A percentile compares a stretch with the other conserved stretches of the same genome.
Conservation (phyloP, 2,113 vertebrate species). For the Donacobius atricapilla region DNA sequence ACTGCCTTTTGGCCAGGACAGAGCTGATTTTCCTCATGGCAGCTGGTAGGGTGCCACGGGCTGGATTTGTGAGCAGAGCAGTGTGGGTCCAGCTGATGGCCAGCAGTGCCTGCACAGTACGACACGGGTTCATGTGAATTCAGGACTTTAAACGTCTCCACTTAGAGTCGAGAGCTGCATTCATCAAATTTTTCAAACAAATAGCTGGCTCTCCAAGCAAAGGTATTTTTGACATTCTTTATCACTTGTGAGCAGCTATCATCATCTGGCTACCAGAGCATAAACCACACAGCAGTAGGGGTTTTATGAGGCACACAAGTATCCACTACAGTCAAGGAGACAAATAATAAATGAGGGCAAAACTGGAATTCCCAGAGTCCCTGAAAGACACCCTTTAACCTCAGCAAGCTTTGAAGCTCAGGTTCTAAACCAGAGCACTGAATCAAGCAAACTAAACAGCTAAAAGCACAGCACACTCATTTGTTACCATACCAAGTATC, state of each 20-base stretch:
- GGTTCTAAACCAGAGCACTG: background rate
- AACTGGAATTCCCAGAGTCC: background rate
- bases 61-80: background rate
- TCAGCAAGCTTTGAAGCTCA: background rate
- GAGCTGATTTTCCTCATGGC: background rate
- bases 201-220: background rate
- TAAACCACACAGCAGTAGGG: background rate
- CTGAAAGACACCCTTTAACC: background rate
- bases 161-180: background rate
- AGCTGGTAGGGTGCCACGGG: rapidly evolving
- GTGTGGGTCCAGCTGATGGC: background rate
- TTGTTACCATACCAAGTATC: background rate
- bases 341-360: background rate
- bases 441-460: background rate
- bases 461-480: background rate
- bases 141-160: background rate
- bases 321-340: background rate
- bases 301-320: background rate
- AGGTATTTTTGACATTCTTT: background rate
- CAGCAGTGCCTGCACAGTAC: background rate
- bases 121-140: background rate
- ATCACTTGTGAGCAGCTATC: background rate
- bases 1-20: background rate
- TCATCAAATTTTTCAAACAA: background rate
- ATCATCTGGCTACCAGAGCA: background rate